Base-by-base conservation (phyloP, 2,888 invertebrate species). In the Apotomis turbidana region DNA sequence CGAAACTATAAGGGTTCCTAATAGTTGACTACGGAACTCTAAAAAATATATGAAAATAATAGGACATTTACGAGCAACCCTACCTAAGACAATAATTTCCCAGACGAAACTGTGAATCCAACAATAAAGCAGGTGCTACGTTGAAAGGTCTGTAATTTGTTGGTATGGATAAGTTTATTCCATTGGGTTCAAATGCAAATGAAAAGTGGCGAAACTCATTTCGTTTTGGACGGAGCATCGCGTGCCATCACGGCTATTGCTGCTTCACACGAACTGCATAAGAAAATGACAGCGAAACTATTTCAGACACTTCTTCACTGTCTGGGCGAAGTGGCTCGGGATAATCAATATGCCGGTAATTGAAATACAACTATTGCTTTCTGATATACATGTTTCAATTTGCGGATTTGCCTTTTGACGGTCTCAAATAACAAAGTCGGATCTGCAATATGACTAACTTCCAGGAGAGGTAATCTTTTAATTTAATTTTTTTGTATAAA, bases 261-360 rank as follows among this genome's bases (percentile, higher is more conserved):
- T 82, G 75, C 83, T 85, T 83, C 84, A 85, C 87, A 85, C 85
- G 85, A 77, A 83, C 86, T 85, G 86, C 84, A 85, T 83, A 84
- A 73, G 59, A 52, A 72, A 72, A 85, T 80, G 76, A 76, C 76
- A 77, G 74, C 74, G 76, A 77, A 80, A 78, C 80, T 77, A 79
- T 80, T 79, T 77, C 74, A 73, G 74, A 66, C 71, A 71, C 73
- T 74, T 68, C 54, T 72, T 72, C 59, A 68, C 38, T 54, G 72
- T 72, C 68, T 72, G 63, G 27, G 52, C 49, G 27, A 46, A 63
- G 58, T 44, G 59, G 49, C 52, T 59, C 6, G 1, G 5, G 13
- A 38, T 59, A 59, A 51, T 51, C 46, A 13, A 57, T 64, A 64
- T 44, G 44, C 0, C 9, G 27, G 55, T n/a, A 55, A 57, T 66